A percentile compares a stretch with the other conserved stretches of the same genome.
Conservation (phyloP, 2,113 vertebrate genomes). For the Chlamydotis undulata region DNA sequence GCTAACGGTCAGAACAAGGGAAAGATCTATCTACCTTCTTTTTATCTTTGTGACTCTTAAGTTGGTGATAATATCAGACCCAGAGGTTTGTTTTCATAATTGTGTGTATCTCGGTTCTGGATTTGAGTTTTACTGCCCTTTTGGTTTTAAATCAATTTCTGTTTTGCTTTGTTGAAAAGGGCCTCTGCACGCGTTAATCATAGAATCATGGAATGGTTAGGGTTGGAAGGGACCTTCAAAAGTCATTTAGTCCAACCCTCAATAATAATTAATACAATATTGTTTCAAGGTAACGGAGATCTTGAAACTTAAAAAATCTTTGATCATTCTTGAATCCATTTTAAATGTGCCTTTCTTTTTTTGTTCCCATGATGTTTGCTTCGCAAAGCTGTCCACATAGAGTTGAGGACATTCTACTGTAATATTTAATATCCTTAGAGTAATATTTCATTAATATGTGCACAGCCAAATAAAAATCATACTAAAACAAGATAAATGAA, state of each 20-base stretch:
- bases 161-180: not conserved
- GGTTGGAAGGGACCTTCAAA: too few species aligned
- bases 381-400: not conserved
- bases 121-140: not conserved
- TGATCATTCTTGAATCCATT: not conserved
- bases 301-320: not conserved
- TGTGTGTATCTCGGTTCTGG: not conserved
- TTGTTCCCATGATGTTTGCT: not conserved
- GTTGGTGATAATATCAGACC: not conserved
- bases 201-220: too few species aligned
- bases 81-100: not conserved
- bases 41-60: not conserved
- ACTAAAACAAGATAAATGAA: not conserved
- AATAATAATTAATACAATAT: not conserved
- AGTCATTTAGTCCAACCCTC: too few species aligned
- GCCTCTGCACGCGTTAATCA: not conserved
- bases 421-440: not conserved
- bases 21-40: not conserved
- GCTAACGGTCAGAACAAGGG: not conserved
- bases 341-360: not conserved
- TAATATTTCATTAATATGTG: not conserved
- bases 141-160: not conserved
- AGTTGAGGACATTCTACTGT: not conserved
- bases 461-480: not conserved
- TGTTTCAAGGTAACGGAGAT: not conserved